Percentiles rank a stretch among this genome's conserved stretches.
Conservation (phyloP, 2,797 vertebrate genomes). For the Denticeps clupeoides region DNA sequence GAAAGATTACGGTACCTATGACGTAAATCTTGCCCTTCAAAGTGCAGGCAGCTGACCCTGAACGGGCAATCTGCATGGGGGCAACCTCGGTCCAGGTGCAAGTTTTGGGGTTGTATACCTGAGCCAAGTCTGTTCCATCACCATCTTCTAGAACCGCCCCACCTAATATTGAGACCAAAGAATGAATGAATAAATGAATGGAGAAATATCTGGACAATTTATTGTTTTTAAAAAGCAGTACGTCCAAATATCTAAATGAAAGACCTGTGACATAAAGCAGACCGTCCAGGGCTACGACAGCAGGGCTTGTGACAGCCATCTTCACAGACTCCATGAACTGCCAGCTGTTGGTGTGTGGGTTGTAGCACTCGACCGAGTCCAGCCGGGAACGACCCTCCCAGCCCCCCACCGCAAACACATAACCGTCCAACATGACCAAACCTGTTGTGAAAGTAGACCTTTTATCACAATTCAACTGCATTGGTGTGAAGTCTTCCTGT, state of each 20-base stretch:
- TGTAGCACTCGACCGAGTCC: conserved; percentile 67
- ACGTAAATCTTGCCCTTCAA: conserved; percentile 69
- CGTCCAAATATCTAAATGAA: not conserved
- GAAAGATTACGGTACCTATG: too few relatives aligned
- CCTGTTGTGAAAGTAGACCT: conserved; percentile 35
- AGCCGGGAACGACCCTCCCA: conserved; percentile 67
- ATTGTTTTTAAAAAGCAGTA: too few relatives aligned
- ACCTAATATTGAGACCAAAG: conserved; percentile 30
- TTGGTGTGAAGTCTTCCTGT: too few relatives aligned
- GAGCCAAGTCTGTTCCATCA: conserved; percentile 64
- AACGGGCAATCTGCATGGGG: conserved; percentile 69
- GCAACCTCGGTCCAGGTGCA: conserved; percentile 57
- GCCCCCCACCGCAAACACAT: conserved; percentile 68
- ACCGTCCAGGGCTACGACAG: conserved; percentile 64
- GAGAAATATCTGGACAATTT: too few relatives aligned
- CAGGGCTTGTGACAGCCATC: conserved; percentile 71
- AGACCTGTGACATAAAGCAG: conserved; percentile 67
- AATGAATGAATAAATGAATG: too few relatives aligned
- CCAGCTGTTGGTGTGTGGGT: conserved; percentile 65
- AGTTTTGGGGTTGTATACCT: conserved; percentile 67
- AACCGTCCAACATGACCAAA: conserved; percentile 66
- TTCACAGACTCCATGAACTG: conserved; percentile 64
- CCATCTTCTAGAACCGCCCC: conserved; percentile 68
- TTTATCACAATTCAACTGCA: too few relatives aligned
- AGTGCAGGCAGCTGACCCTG: conserved; percentile 66